Evolutionary conservation across 2,797 vertebrate species (phyloP), one percentile per base, ranked within the genome.

Genomic region (Ispidina picta): DNA sequence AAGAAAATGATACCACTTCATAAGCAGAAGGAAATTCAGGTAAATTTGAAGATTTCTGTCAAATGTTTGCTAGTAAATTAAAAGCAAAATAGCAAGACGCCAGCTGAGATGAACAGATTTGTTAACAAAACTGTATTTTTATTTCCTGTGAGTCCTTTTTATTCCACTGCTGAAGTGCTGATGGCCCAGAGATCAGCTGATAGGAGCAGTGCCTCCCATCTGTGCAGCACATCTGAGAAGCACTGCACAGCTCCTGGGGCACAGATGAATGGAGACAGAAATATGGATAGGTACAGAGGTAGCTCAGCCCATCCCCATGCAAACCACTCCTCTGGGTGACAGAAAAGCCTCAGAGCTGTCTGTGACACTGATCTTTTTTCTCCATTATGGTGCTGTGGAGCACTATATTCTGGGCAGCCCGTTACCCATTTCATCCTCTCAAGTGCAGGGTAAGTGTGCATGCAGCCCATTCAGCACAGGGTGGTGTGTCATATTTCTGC

Each of bases 401-500:
- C 29, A 59, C 39, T 49, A 21, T 75, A 69, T 72, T 48, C 62
- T 80, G 35, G 55, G 44, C 49, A 78, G 51, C 33, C 9, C n/a
- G 9, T 59, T 63, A 31, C 19, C 14, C 55, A 56, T 83, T 89
- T 87, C 18, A 71, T 89, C 85, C 73, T 87, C 49, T 78, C 31
- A 48, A 72, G 59, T 15, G 9, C 31, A 88, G 26, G 69, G 7
- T 60, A 78, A 95, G n/a, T 28, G 59, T 43, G 23, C 33, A 43
- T 81, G 49, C 58, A 84, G 37, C 44, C 65, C 26, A 65, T 58
- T 68, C 49, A 83, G 73, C 59, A 65, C 19, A 74, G 43, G 48
- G 26, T 54, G 46, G 33, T 80, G 43, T 48, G 44, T 70, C 72
- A 76, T 88, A 86, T 68, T 91, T 90, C 82, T 90, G 78, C 78